Evolutionary conservation across 2,113 vertebrate genomes (phyloP).

Genomic region (Vimba vimba): DNA sequence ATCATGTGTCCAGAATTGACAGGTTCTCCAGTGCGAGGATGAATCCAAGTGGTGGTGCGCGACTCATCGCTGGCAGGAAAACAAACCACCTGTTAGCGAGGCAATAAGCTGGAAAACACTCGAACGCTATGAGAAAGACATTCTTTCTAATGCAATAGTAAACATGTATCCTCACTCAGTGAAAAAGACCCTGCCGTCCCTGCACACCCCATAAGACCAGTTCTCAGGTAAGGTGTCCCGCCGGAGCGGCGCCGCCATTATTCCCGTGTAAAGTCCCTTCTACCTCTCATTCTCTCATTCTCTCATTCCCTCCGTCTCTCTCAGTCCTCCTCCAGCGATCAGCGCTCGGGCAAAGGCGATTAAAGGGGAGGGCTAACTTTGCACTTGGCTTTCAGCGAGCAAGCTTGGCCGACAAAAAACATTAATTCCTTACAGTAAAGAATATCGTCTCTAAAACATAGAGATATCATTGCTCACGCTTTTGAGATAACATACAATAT

Average conservation of each 20-base stretch:
- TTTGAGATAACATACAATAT: background rate
- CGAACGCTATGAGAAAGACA: slow-evolving; percentile 38
- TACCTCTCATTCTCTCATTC: slow-evolving; percentile 54
- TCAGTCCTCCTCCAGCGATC: slow-evolving; percentile 52
- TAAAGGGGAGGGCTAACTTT: slow-evolving; percentile 47
- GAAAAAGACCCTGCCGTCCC: slow-evolving; percentile 91
- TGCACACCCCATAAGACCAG: slow-evolving; percentile 90
- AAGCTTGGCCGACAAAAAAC: slow-evolving; percentile 53
- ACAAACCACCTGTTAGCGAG: slow-evolving; percentile 78
- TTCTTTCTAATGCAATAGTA: background rate
- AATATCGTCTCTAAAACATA: background rate
- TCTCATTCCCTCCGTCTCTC: slow-evolving; percentile 47
- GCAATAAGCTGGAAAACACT: slow-evolving; percentile 51
- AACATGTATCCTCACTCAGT: slow-evolving; percentile 80
- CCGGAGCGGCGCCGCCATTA: slow-evolving; percentile 86
- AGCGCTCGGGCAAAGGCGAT: slow-evolving; percentile 25
- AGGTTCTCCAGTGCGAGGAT: slow-evolving; percentile 88
- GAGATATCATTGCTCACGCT: background rate
- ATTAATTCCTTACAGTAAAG: background rate
- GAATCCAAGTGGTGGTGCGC: slow-evolving; percentile 87
- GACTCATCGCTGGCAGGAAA: slow-evolving; percentile 82
- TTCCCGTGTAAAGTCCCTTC: slow-evolving; percentile 69
- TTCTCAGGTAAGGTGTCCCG: slow-evolving; percentile 86
- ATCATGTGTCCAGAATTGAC: slow-evolving; percentile 97
- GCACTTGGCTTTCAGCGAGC: slow-evolving; percentile 18